Evolutionary conservation across 2,113 vertebrate species (phyloP).

Genomic region (Tichodroma muraria): DNA sequence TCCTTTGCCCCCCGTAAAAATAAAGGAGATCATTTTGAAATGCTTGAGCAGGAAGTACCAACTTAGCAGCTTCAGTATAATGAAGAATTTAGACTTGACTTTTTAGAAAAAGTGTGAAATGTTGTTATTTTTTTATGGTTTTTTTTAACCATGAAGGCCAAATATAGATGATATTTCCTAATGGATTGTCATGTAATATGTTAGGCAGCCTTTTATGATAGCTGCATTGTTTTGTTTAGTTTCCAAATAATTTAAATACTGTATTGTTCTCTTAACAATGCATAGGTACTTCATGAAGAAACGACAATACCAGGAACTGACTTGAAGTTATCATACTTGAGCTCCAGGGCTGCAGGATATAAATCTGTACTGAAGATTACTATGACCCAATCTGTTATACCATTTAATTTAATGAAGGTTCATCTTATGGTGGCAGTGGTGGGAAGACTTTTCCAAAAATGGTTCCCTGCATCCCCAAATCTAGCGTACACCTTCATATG

Average conservation of each 20-base stretch:
- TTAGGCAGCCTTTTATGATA: neutral
- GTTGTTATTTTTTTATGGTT: neutral
- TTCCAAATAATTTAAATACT: neutral
- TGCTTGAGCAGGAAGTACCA: neutral
- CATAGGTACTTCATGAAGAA: slow-evolving; percentile 94
- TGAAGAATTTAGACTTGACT: neutral
- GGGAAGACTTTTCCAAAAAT: slow-evolving; percentile 95
- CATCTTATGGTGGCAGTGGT: slow-evolving; percentile 98
- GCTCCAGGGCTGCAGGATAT: slow-evolving; percentile 93
- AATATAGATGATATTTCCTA: neutral
- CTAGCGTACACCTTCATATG: slow-evolving; percentile 97
- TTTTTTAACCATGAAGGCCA: neutral
- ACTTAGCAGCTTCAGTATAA: neutral
- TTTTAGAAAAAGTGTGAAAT: neutral
- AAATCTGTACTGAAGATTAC: slow-evolving; percentile 96
- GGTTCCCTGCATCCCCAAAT: slow-evolving; percentile 94
- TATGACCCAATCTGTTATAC: slow-evolving; percentile 89
- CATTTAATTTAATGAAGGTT: slow-evolving; percentile 96
- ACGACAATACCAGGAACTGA: slow-evolving; percentile 93
- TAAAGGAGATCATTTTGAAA: neutral
- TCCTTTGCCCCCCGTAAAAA: neutral
- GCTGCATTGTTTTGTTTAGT: neutral
- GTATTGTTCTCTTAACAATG: neutral
- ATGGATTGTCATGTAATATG: neutral
- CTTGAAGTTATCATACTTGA: slow-evolving; percentile 91